Percentiles rank a stretch among this genome's conserved stretches.
Conservation (phyloP, 2,797 vertebrate species). For the Alosa sapidissima region DNA sequence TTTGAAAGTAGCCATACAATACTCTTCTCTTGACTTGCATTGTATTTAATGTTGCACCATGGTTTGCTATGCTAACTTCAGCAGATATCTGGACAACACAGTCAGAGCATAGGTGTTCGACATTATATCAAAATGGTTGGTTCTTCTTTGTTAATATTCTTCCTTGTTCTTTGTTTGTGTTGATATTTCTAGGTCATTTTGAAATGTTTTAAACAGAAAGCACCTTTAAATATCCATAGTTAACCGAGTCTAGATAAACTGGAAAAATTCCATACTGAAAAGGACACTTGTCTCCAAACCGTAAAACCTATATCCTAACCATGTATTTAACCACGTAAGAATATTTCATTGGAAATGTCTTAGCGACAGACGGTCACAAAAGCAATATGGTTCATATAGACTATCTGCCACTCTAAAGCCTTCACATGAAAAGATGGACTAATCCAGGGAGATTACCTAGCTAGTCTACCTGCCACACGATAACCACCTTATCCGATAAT, state of each 20-base stretch:
- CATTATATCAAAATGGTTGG: too few species aligned
- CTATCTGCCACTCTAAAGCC: slow-evolving; percentile 12
- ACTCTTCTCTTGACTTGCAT: too few species aligned
- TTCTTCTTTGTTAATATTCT: too few species aligned
- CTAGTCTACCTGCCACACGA: slow-evolving; percentile 22
- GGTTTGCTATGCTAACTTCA: too few species aligned
- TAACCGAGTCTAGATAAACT: neutral
- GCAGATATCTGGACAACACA: too few species aligned
- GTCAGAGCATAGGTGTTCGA: too few species aligned
- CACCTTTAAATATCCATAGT: neutral
- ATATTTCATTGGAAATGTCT: neutral
- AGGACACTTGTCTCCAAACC: neutral
- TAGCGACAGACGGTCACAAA: neutral
- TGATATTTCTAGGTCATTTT: too few species aligned
- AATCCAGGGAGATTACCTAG: slow-evolving; percentile 27
- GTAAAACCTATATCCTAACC: neutral
- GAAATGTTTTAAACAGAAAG: too few species aligned
- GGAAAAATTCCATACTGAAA: neutral
- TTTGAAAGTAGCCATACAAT: too few species aligned
- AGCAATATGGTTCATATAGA: slow-evolving; percentile 20
- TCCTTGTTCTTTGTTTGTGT: too few species aligned
- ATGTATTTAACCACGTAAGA: neutral
- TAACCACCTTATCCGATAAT: slow-evolving; percentile 40
- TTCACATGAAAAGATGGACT: slow-evolving; percentile 12
- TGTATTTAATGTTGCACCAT: too few species aligned